These are phyloP conservation scores for Basileuterus tristriatus DNA, from an alignment of 2,797 vertebrate species.

Conservation along the genomic window DNA sequence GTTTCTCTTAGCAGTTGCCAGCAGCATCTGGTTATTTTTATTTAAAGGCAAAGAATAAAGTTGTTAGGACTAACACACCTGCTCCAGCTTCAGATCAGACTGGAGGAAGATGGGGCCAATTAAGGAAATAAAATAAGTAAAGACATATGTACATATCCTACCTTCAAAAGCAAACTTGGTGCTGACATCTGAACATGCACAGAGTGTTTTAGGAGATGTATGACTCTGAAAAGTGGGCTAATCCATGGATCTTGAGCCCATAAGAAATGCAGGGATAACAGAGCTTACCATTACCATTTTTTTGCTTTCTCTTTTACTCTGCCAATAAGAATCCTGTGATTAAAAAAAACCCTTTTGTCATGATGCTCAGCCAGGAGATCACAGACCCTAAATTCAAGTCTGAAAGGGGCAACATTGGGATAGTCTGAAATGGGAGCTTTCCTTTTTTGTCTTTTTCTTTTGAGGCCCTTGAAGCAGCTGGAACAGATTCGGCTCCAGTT, in stretches of 20 bases:
- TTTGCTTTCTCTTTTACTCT: background rate
- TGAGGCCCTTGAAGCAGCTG: background rate
- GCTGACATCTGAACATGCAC: background rate
- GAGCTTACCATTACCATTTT: background rate
- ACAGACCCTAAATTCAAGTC: background rate
- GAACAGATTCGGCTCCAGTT: background rate
- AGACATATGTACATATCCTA: background rate
- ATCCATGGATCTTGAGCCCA: background rate
- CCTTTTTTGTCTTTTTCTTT: background rate
- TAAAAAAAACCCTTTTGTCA: background rate
- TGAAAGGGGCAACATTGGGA: background rate
- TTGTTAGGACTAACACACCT: background rate
- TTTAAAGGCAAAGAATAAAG: background rate
- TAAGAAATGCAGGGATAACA: background rate
- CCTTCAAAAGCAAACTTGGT: background rate
- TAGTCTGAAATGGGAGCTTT: background rate
- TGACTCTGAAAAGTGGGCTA: background rate
- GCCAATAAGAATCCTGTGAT: background rate
- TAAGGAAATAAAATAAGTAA: background rate
- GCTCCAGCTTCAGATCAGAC: background rate
- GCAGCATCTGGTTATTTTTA: slow-evolving; percentile 15
- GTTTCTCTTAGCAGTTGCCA: slow-evolving; percentile 1
- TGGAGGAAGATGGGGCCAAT: background rate
- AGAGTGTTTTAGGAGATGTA: background rate
- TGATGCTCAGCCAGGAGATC: background rate